phyloP scores from a whole-genome alignment of 2,797 vertebrate species.

The Hydrolagus colliei region DNA sequence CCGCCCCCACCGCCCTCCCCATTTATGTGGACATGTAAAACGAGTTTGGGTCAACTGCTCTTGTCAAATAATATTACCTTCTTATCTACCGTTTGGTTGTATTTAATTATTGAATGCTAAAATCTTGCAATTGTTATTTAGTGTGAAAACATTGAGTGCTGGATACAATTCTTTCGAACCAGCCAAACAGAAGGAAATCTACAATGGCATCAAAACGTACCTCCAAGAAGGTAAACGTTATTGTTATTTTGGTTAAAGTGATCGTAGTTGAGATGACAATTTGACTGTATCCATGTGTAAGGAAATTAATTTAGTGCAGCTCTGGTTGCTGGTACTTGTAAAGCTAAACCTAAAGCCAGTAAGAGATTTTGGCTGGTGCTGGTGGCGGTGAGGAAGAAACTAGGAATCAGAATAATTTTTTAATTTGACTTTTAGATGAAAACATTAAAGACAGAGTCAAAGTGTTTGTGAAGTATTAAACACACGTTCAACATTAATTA shows the following conservation, averaged over 20 bases:
- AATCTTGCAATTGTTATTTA: neutral
- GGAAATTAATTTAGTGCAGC: neutral
- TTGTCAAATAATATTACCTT: too few species aligned
- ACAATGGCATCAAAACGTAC: conserved; percentile 13
- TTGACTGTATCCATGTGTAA: neutral
- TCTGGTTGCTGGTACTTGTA: neutral
- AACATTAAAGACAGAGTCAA: neutral
- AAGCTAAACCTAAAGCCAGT: neutral
- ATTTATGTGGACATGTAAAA: too few species aligned
- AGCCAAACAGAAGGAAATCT: neutral
- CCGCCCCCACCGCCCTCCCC: accelerated
- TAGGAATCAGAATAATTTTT: too few species aligned
- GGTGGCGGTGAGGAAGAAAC: too few species aligned
- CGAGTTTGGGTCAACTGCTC: too few species aligned
- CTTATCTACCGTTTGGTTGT: too few species aligned
- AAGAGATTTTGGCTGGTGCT: too few species aligned
- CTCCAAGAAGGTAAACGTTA: neutral
- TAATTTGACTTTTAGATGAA: too few species aligned
- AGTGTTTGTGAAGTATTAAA: neutral
- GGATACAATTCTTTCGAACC: neutral
- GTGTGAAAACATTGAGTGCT: neutral
- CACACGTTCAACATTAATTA: neutral
- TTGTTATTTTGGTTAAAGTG: neutral
- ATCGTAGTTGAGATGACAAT: too few species aligned
- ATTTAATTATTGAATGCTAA: neutral